Evolutionary conservation across 2,113 vertebrate species (phyloP).

Genomic region (Bungarus multicinctus): DNA sequence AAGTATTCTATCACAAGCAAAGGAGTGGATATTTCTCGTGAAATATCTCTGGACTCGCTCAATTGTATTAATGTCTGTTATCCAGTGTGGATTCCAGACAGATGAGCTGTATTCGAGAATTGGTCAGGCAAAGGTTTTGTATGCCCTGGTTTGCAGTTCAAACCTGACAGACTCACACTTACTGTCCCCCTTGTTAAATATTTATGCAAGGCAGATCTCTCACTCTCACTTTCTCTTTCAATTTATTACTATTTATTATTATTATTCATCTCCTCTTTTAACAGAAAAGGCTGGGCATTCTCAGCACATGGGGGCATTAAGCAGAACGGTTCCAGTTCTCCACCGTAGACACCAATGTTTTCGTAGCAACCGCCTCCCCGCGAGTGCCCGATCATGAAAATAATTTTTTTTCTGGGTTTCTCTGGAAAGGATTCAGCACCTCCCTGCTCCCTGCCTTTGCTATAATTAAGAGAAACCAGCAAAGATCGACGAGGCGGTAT

Average conservation of each 20-base stretch:
- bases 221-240: not conserved
- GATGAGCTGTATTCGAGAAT: no score
- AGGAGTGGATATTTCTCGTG: no score
- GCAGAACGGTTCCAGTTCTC: not conserved
- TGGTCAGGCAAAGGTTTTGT: no score
- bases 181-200: not conserved
- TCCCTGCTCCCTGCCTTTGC: not conserved
- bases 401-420: not conserved
- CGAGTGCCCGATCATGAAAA: conserved; percentile 31
- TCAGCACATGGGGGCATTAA: accelerated
- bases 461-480: not conserved
- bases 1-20: no score
- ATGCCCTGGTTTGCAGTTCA: no score
- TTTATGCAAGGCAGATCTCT: not conserved
- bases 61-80: no score
- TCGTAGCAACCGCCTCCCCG: conserved; percentile 18
- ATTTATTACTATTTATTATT: not conserved
- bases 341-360: not conserved
- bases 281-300: not conserved
- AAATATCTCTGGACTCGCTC: no score
- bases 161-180: not conserved
- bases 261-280: not conserved
- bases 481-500: conserved; percentile 6
- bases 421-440: not conserved
- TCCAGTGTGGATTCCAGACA: no score